A percentile compares a stretch with the other conserved stretches of the same genome.
Evolutionary conservation across 2,113 vertebrate genomes (phyloP).

Genomic region (Fukomys damarensis): DNA sequence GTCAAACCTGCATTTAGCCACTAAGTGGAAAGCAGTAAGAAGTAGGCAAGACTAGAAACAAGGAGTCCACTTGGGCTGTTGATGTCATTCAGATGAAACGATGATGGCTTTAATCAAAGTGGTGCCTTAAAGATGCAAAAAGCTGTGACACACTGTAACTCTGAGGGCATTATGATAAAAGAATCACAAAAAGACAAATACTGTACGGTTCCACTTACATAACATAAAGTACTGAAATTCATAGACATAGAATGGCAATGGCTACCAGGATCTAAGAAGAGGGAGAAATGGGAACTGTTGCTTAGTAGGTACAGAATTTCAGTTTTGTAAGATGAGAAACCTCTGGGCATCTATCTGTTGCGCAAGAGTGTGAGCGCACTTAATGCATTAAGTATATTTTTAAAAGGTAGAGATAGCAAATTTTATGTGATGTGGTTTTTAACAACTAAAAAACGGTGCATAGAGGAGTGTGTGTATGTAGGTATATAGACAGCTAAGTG

Average conservation of each 20-base stretch:
- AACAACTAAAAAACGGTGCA: neutral
- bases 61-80: neutral
- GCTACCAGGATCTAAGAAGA: neutral
- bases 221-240: neutral
- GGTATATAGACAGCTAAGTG: neutral
- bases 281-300: neutral
- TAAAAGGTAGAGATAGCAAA: neutral
- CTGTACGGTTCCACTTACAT: neutral
- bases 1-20: conserved; percentile 17
- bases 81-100: conserved; percentile 32
- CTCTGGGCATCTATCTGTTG: neutral
- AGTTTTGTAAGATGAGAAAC: conserved; percentile 11
- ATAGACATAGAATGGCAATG: conserved; percentile 1
- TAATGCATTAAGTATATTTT: neutral
- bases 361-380: neutral
- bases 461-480: neutral
- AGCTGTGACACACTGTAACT: neutral
- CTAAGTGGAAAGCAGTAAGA: neutral
- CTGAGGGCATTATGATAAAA: neutral
- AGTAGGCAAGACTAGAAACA: neutral
- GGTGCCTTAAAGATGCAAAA: neutral
- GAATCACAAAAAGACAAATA: conserved; percentile 34
- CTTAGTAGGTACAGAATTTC: neutral
- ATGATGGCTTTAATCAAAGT: neutral
- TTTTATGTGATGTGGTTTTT: neutral